Conservation (phyloP, 2,113 vertebrate genomes). For the Phrynocephalus versicolor region DNA sequence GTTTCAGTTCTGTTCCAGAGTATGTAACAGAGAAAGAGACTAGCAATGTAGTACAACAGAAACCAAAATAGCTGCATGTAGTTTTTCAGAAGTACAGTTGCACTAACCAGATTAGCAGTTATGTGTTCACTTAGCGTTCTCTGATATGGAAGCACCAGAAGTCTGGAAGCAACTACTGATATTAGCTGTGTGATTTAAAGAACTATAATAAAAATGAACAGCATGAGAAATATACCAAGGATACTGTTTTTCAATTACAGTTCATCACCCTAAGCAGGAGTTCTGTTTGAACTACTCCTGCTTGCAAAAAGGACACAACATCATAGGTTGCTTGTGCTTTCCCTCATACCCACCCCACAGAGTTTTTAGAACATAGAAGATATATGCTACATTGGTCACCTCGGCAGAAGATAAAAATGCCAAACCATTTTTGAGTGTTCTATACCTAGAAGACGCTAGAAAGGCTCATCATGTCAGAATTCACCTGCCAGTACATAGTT, state of each 20-base stretch:
- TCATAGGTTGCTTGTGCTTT: neutral
- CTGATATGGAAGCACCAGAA: neutral
- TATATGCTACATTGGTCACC: neutral
- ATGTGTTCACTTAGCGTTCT: no score
- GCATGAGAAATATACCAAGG: neutral
- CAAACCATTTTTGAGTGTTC: neutral
- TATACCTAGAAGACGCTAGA: no score
- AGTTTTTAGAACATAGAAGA: neutral
- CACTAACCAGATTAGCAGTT: neutral
- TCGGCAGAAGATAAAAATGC: neutral
- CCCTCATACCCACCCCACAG: neutral
- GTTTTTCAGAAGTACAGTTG: neutral
- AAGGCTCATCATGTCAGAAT: no score
- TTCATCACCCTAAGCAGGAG: neutral
- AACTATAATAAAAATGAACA: conserved; percentile 27
- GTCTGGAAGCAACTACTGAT: conserved; percentile 46
- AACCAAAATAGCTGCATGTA: neutral
- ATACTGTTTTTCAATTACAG: neutral
- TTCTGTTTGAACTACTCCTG: neutral
- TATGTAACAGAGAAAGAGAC: neutral
- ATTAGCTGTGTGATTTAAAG: conserved; percentile 15
- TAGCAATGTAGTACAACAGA: neutral
- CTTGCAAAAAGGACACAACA: no score
- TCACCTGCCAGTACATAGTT: neutral
- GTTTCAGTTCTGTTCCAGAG: neutral